phyloP scores from a whole-genome alignment of 2,113 vertebrate genomes.

The Oncorhynchus keta region DNA sequence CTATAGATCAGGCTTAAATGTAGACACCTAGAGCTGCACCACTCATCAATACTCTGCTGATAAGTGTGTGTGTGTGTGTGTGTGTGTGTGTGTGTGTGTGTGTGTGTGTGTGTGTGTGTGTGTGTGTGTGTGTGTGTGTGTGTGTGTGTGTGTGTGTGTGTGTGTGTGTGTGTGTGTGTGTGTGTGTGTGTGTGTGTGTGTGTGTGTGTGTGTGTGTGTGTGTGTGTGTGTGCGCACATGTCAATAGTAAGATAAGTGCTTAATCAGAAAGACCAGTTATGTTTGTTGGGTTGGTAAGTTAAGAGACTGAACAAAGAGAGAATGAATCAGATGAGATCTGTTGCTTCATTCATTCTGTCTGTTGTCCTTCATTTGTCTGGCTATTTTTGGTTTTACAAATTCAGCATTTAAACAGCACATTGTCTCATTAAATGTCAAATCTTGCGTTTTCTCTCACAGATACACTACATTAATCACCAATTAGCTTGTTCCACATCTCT shows the following conservation, averaged over 20 bases:
- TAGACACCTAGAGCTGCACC: conserved; percentile 67
- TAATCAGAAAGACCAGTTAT: conserved; percentile 68
- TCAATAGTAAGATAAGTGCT: conserved; percentile 64
- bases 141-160: conserved; percentile 35
- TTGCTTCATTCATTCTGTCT: conserved; percentile 3
- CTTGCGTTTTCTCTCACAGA: conserved; percentile 93
- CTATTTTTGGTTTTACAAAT: conserved; percentile 79
- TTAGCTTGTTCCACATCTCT: conserved; percentile 95
- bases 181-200: not conserved
- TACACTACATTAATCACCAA: conserved; percentile 99
- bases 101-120: too few relatives aligned
- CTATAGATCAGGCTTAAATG: conserved; percentile 76
- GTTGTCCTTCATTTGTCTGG: conserved; percentile 24
- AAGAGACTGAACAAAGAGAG: not conserved
- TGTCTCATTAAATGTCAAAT: conserved; percentile 93
- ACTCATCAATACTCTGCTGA: conserved; percentile 63
- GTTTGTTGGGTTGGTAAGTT: conserved; percentile 29
- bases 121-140: not conserved
- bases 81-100: not conserved
- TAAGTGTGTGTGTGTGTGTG: conserved; percentile 38
- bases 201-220: not conserved
- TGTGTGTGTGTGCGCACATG: conserved; percentile 21
- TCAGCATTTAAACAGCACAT: conserved; percentile 89
- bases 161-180: conserved; percentile 15
- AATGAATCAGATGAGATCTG: conserved; percentile 42